Percentiles rank a stretch among this genome's conserved stretches.
These are phyloP conservation scores for Lepidocyrtoides sp. DNA, from an alignment of 2,888 invertebrate genomes.

Conservation along the genomic window DNA sequence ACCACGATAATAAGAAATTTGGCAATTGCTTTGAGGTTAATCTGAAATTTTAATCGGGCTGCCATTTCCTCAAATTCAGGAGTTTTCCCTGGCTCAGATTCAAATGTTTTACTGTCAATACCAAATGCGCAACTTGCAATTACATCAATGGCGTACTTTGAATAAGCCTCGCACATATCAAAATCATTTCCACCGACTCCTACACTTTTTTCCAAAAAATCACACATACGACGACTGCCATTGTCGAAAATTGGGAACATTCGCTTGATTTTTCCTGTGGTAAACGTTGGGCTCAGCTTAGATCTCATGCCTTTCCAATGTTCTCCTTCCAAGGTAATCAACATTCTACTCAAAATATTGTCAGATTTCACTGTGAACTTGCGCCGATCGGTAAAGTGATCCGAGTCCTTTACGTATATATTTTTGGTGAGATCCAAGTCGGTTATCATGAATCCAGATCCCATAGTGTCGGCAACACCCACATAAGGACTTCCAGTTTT, in stretches of 20 bases:
- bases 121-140: conserved; percentile 90
- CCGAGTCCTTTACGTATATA: conserved; percentile 64
- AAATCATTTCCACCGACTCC: conserved; percentile 85
- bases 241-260: conserved; percentile 89
- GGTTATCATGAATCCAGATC: background rate
- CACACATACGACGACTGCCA: conserved; percentile 88
- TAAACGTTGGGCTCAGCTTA: conserved; percentile 71
- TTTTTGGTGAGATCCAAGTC: conserved; percentile 51
- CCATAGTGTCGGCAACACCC: conserved; percentile 15
- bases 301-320: conserved; percentile 71
- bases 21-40: conserved; percentile 85
- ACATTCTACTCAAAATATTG: background rate
- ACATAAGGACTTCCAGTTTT: background rate
- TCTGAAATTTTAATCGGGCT: conserved; percentile 86
- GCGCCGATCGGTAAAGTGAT: conserved; percentile 59
- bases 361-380: conserved; percentile 79
- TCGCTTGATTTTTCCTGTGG: conserved; percentile 70
- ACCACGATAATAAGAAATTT: conserved; percentile 86
- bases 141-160: conserved; percentile 89
- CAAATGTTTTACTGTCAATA: conserved; percentile 89
- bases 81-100: conserved; percentile 76
- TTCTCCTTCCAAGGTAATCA: conserved; percentile 45
- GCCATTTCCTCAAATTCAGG: conserved; percentile 88
- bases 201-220: conserved; percentile 85
- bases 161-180: conserved; percentile 89